phyloP scores from a whole-genome alignment of 2,113 vertebrate species.

The Ophthalmotilapia sp. region DNA sequence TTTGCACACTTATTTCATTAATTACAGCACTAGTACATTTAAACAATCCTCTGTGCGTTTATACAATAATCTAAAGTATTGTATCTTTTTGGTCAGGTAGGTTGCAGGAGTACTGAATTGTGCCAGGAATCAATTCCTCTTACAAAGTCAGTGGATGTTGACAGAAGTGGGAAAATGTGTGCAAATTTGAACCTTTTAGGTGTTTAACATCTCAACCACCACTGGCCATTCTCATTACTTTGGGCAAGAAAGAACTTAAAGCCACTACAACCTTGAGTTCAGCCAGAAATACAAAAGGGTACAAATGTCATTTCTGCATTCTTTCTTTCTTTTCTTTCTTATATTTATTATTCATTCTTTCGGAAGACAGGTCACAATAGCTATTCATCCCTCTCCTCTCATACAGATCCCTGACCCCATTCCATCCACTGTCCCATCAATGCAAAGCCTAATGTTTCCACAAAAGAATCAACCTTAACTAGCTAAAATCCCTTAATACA shows the following conservation, averaged over 20 bases:
- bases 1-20: background rate
- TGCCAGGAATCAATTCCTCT: background rate
- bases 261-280: background rate
- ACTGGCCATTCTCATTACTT: background rate
- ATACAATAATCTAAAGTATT: background rate
- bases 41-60: background rate
- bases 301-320: slow-evolving; percentile 12
- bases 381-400: background rate
- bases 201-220: background rate
- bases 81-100: background rate
- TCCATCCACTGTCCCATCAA: background rate
- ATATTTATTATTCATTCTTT: background rate
- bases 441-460: background rate
- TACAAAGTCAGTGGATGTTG: background rate
- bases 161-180: background rate
- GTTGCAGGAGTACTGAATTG: background rate
- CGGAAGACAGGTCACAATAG: background rate
- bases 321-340: background rate
- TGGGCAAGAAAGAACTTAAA: background rate
- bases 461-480: background rate
- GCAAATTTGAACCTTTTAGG: background rate
- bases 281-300: background rate
- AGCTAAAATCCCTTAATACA: background rate
- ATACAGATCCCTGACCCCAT: background rate
- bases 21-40: background rate